These are phyloP conservation scores for Hirudinaria manillensis DNA, from an alignment of 2,888 invertebrate species.

Conservation along the genomic window DNA sequence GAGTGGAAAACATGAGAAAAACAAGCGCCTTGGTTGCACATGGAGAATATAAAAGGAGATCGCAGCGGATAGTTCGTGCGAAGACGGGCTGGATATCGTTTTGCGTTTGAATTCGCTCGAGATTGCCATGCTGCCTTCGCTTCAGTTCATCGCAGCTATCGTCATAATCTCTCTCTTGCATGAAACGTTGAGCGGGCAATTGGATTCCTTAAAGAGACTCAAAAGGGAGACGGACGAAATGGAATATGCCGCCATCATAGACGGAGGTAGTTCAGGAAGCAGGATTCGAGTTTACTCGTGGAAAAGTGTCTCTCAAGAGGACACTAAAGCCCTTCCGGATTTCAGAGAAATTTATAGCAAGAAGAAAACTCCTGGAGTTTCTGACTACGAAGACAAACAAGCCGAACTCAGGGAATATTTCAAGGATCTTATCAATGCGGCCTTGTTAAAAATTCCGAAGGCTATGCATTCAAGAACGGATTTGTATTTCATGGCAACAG, in stretches of 20 bases:
- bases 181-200: neutral
- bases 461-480: neutral
- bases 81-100: too few species aligned
- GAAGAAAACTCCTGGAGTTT: constrained; percentile 28
- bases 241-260: constrained; percentile 31
- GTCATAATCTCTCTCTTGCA: neutral
- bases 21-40: too few species aligned
- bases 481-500: constrained; percentile 35
- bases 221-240: neutral
- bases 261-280: constrained; percentile 34
- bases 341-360: neutral
- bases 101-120: too few species aligned
- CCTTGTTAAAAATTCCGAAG: constrained; percentile 27
- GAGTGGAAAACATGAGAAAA: too few species aligned
- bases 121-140: too few species aligned
- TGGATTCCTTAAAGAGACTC: neutral
- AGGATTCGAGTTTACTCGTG: constrained; percentile 31
- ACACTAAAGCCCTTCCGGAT: neutral
- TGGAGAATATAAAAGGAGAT: too few species aligned
- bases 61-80: too few species aligned
- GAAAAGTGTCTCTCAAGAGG: neutral
- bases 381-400: constrained; percentile 19
- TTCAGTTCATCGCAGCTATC: neutral
- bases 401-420: constrained; percentile 21
- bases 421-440: constrained; percentile 14